Conservation (phyloP, 2,797 vertebrate species). For the Channallabes apus region DNA sequence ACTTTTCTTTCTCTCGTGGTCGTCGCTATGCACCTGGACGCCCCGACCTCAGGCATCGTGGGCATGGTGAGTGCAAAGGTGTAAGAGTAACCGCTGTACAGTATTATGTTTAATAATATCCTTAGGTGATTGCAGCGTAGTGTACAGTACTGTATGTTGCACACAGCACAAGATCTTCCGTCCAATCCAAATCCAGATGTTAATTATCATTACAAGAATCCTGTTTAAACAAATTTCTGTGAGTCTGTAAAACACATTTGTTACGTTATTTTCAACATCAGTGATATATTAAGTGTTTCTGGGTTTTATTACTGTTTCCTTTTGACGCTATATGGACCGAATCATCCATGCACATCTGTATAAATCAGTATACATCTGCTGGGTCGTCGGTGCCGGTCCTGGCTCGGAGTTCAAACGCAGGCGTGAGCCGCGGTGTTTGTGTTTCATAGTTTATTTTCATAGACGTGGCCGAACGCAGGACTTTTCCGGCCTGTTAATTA, state of each 20-base stretch:
- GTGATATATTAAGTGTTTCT: neutral
- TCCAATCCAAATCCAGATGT: neutral
- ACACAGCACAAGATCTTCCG: neutral
- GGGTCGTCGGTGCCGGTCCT: slow-evolving; percentile 27
- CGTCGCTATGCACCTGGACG: slow-evolving; percentile 50
- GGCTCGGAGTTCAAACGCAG: slow-evolving; percentile 14
- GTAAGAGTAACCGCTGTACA: neutral
- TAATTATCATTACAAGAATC: neutral
- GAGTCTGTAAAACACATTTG: slow-evolving; percentile 14
- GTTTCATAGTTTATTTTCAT: slow-evolving; percentile 35
- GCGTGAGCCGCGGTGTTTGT: neutral
- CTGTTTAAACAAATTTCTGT: neutral
- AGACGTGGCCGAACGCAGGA: slow-evolving; percentile 17
- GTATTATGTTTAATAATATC: neutral
- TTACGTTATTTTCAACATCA: neutral
- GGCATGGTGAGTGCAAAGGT: slow-evolving; percentile 51
- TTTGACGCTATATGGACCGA: neutral
- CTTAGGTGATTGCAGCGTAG: neutral
- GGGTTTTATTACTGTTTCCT: slow-evolving; percentile 21
- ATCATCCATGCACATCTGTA: slow-evolving; percentile 19
- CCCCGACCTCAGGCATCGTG: slow-evolving; percentile 29
- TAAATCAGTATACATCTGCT: slow-evolving; percentile 13
- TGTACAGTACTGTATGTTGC: neutral
- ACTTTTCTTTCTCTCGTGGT: neutral
- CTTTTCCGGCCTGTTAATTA: slow-evolving; percentile 42